These are phyloP conservation scores for Phyllopteryx taeniolatus DNA, from an alignment of 2,113 vertebrate genomes.

Conservation along the genomic window DNA sequence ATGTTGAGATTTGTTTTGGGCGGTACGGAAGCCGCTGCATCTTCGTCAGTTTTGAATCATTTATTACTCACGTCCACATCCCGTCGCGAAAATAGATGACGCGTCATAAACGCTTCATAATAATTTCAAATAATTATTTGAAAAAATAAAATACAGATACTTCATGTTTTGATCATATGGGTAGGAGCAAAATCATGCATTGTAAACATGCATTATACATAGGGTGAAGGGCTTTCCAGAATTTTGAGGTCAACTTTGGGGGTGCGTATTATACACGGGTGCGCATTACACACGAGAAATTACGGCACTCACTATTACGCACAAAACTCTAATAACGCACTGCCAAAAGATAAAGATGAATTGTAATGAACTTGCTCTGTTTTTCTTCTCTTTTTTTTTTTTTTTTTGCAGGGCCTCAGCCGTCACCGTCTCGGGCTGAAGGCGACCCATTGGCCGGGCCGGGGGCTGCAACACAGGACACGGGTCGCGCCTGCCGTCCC, in stretches of 20 bases:
- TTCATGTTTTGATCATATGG: too few species aligned
- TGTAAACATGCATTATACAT: too few species aligned
- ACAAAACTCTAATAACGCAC: constrained; percentile 12
- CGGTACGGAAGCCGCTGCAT: not conserved
- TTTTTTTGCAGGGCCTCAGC: constrained; percentile 51
- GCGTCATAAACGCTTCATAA: not conserved
- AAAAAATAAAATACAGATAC: too few species aligned
- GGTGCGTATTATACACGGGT: too few species aligned
- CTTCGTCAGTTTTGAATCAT: not conserved
- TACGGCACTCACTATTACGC: constrained; percentile 15
- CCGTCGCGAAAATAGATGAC: not conserved
- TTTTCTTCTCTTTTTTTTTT: constrained; percentile 18
- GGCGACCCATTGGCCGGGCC: constrained; percentile 70
- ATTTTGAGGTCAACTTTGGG: too few species aligned
- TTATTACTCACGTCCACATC: not conserved
- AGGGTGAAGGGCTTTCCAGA: too few species aligned
- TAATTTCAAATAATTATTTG: too few species aligned
- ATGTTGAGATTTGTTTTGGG: not conserved
- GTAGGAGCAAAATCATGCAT: too few species aligned
- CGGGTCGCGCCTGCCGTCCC: constrained; percentile 72
- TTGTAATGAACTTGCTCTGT: constrained; percentile 48
- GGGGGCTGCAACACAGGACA: constrained; percentile 83
- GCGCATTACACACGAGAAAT: too few species aligned
- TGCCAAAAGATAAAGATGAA: constrained; percentile 21
- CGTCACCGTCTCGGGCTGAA: constrained; percentile 44